Evolutionary conservation across 2,888 invertebrate species (phyloP).

Genomic region (Lordiphosa fenestrarum): DNA sequence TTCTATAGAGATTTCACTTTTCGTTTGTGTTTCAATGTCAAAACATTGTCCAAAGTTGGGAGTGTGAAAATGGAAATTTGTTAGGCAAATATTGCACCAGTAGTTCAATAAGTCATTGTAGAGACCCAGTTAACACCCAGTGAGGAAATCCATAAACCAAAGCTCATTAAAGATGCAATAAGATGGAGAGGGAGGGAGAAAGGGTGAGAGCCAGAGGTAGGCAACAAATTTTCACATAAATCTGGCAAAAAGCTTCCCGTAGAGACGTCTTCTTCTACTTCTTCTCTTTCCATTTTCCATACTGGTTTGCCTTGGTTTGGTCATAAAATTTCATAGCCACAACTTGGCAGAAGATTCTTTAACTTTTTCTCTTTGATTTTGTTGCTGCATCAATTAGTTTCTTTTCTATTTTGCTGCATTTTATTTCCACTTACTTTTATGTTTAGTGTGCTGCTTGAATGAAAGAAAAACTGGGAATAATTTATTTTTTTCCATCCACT

Average conservation of each 20-base stretch:
- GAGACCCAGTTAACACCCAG: conserved; percentile 4
- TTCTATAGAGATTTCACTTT: conserved; percentile 58
- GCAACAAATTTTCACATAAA: conserved; percentile 50
- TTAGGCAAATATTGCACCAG: conserved; percentile 12
- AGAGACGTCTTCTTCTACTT: neutral
- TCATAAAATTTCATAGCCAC: conserved; percentile 44
- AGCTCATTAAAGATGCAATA: conserved; percentile 31
- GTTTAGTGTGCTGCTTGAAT: conserved; percentile 27
- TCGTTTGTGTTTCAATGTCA: conserved; percentile 65
- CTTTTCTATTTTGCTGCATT: conserved; percentile 32
- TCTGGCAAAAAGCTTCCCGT: conserved; percentile 23
- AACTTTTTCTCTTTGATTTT: conserved; percentile 16
- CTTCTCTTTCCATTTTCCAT: conserved; percentile 20
- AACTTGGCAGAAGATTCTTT: conserved; percentile 1
- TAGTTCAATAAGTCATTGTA: conserved; percentile 2
- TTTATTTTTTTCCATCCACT: no score
- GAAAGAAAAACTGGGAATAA: conserved; percentile 3
- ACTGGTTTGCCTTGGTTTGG: conserved; percentile 68
- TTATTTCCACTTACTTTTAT: conserved; percentile 61
- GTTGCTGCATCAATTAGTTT: conserved; percentile 44
- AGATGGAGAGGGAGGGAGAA: neutral
- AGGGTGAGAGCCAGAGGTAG: neutral
- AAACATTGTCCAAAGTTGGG: conserved; percentile 18
- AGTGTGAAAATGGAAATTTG: conserved; percentile 10
- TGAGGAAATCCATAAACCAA: conserved; percentile 24